These are phyloP conservation scores for Chydorus sphaericus DNA, from an alignment of 2,888 invertebrate genomes.

Conservation along the genomic window DNA sequence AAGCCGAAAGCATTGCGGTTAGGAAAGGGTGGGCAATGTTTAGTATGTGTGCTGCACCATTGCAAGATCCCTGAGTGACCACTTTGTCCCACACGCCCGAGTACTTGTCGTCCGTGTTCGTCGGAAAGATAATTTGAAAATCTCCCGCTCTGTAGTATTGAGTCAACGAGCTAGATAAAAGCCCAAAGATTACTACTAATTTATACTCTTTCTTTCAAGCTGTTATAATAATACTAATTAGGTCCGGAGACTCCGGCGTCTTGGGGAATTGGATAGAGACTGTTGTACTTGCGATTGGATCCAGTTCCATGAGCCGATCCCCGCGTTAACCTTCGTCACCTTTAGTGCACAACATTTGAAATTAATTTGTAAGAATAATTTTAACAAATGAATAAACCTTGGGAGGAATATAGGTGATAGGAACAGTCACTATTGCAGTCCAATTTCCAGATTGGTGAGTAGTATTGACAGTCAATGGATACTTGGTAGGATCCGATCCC, in stretches of 20 bases:
- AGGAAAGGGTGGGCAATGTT: too few species aligned
- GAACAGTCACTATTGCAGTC: not conserved
- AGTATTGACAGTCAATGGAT: too few species aligned
- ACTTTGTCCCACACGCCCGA: not conserved
- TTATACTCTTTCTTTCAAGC: too few species aligned
- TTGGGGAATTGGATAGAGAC: conserved; percentile 2
- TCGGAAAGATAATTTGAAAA: not conserved
- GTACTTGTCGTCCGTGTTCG: not conserved
- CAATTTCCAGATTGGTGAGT: not conserved
- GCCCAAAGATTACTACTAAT: too few species aligned
- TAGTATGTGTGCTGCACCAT: too few species aligned
- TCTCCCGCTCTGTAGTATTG: conserved; percentile 4
- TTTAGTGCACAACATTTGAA: not conserved
- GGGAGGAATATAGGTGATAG: not conserved
- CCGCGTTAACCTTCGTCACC: not conserved
- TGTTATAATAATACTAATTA: too few species aligned
- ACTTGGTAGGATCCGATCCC: too few species aligned
- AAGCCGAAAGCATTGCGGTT: too few species aligned
- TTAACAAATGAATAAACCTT: not conserved
- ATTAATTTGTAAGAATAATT: not conserved
- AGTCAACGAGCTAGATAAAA: not conserved
- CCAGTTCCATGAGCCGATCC: conserved; percentile 2
- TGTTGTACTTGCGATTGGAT: not conserved
- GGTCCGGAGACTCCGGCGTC: too few species aligned
- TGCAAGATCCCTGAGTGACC: too few species aligned